Conservation (phyloP, 2,888 invertebrate genomes). For the Notodonta ziczac region DNA sequence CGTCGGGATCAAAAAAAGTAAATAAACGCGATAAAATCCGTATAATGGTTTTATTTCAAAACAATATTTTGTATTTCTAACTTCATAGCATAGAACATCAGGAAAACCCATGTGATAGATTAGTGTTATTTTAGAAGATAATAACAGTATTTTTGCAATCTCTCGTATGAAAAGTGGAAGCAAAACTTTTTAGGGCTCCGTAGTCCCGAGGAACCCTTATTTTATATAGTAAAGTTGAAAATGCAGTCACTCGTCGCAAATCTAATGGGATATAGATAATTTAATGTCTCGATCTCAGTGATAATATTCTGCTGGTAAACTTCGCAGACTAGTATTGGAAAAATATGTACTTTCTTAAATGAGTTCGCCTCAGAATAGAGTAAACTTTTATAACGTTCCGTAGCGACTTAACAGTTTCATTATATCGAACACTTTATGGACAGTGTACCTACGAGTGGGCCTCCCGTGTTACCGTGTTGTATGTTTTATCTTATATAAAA, state of each 20-base stretch:
- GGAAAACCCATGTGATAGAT: no score
- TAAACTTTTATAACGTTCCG: slow-evolving; percentile 23
- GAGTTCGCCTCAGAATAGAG: slow-evolving; percentile 15
- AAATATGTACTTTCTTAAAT: slow-evolving; percentile 12
- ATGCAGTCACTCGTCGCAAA: background rate
- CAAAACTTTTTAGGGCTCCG: background rate
- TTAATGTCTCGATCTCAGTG: background rate
- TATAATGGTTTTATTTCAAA: no score
- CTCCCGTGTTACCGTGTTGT: background rate
- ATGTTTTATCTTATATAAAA: no score
- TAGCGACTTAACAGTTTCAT: slow-evolving; percentile 25
- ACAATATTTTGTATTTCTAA: no score
- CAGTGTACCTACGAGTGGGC: slow-evolving; percentile 18
- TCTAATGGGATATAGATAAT: background rate
- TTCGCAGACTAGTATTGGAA: background rate
- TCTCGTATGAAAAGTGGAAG: background rate
- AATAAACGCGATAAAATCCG: no score
- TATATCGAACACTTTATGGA: slow-evolving; percentile 24
- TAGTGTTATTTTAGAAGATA: no score
- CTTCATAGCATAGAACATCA: no score
- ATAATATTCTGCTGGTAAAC: background rate
- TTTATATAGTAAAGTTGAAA: background rate
- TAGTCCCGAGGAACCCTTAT: no score
- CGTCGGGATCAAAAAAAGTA: no score
- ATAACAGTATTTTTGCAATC: no score